Evolutionary conservation across 2,113 vertebrate species (phyloP), one percentile per base, ranked within the genome.

Genomic region (Polyodon spathula): DNA sequence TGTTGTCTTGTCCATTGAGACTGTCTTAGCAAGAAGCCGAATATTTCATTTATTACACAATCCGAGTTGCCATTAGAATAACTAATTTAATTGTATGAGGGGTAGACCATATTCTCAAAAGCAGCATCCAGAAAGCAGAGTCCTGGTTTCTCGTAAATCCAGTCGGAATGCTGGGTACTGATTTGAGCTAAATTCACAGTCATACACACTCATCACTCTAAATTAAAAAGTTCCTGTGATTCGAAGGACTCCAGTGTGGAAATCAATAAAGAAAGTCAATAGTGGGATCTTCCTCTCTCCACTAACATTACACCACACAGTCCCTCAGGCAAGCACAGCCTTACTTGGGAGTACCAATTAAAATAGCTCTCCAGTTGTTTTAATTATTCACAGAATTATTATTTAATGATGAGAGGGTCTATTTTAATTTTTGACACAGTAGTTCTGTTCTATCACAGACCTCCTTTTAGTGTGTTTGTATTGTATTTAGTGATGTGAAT

Each of bases 221-320:
- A 64, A 73, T 77, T 74, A 69, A 69, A 50, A 76, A 69, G 63
- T 67, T 62, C 60, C 59, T 72, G 53, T 69, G 72, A 73, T 73
- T 73, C 66, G 62, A 68, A 71, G 62, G 55, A 64, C 66, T 66
- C 62, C 58, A 50, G 63, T 61, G 66, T 57, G 66, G 70, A 61
- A 70, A 75, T 69, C 71, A 70, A 73, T 71, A 63, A 56, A 64
- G 60, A 39, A 42, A 64, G 71, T 75, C 69, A 64, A 66, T 67
- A 71, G 67, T 40, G 43, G 51, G 66, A 63, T 37, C 39, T 59
- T 37, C 56, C 14, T 59, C 41, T 54, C 62, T 44, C 27, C 42
- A 46, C 27, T 40, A 15, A 53, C 46, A 43, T 62, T 55, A 38
- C 6, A 27, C 43, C 64, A 48, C 14, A 38, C 61, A 54, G 14